Percentiles rank a stretch among this genome's conserved stretches.
These are phyloP conservation scores for Mus minutoides DNA, from an alignment of 2,797 vertebrate species.

Conservation along the genomic window DNA sequence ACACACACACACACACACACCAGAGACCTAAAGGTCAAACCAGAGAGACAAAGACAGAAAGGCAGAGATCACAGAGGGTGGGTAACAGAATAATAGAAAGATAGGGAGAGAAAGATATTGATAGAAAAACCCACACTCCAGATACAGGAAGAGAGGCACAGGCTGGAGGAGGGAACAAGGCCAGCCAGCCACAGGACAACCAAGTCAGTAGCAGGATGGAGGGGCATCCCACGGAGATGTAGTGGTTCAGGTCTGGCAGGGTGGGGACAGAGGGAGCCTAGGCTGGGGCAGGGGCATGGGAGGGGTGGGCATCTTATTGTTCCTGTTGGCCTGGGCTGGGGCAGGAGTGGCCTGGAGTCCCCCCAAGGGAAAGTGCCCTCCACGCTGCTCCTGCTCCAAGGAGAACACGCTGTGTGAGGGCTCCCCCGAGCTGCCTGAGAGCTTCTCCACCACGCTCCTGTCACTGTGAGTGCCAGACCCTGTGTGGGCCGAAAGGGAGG, in stretches of 20 bases:
- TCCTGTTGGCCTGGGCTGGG: constrained; percentile 57
- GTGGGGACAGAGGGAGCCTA: neutral
- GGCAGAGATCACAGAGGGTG: neutral
- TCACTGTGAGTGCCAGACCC: constrained; percentile 83
- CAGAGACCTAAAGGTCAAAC: neutral
- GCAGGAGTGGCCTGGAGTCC: constrained; percentile 66
- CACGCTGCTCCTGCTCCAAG: constrained; percentile 83
- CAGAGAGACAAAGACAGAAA: neutral
- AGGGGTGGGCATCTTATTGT: constrained; percentile 35
- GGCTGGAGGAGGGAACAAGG: neutral
- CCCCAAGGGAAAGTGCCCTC: constrained; percentile 82
- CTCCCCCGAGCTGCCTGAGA: constrained; percentile 79
- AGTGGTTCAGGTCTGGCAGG: constrained; percentile 12
- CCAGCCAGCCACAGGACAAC: neutral
- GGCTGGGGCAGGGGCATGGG: constrained; percentile 65
- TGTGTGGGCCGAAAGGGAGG: neutral
- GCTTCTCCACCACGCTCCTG: constrained; percentile 80
- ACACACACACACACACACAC: constrained; percentile 39
- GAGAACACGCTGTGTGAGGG: constrained; percentile 85
- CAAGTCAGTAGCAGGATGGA: neutral
- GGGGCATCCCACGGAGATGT: neutral
- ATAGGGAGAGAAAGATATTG: neutral
- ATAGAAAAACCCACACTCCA: neutral
- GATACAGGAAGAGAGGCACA: neutral
- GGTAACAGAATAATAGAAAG: neutral